A percentile compares a stretch with the other conserved stretches of the same genome.
These are phyloP conservation scores for Rhodeus uyekii DNA, from an alignment of 2,797 vertebrate genomes.

Conservation along the genomic window DNA sequence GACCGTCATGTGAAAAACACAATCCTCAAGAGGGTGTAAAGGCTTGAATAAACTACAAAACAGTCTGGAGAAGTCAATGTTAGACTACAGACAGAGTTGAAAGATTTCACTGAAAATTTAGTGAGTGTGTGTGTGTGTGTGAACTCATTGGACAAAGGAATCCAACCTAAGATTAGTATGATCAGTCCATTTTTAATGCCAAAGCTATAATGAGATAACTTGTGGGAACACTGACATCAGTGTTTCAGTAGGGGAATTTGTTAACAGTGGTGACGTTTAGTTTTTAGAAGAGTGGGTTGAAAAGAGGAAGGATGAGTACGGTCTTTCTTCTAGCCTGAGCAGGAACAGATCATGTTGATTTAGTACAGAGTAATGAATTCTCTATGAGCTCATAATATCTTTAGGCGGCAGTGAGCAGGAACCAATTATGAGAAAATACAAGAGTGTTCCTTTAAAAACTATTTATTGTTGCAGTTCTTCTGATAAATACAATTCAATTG, in stretches of 20 bases:
- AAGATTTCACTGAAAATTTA: not conserved
- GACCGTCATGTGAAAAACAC: not conserved
- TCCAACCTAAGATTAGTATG: not conserved
- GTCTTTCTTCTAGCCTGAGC: not conserved
- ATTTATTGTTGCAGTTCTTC: not conserved
- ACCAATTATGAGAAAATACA: not conserved
- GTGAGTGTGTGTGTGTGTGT: not conserved
- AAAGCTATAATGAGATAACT: not conserved
- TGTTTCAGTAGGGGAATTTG: constrained; percentile 17
- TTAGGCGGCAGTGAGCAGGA: constrained; percentile 4
- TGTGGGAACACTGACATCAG: constrained; percentile 1
- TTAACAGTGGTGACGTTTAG: not conserved
- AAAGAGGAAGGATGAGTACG: constrained; percentile 40
- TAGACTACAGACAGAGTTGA: not conserved
- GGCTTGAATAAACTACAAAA: no score
- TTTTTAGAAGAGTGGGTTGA: constrained; percentile 18
- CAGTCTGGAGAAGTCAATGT: no score
- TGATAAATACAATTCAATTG: not conserved
- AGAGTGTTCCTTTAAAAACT: constrained; percentile 11
- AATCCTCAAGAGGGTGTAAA: no score
- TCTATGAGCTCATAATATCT: constrained; percentile 12
- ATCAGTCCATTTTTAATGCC: not conserved
- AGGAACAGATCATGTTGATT: constrained; percentile 20
- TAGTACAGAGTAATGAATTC: not conserved
- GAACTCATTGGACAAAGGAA: not conserved